Conservation (phyloP, 2,113 vertebrate species). For the Sorex araneus region DNA sequence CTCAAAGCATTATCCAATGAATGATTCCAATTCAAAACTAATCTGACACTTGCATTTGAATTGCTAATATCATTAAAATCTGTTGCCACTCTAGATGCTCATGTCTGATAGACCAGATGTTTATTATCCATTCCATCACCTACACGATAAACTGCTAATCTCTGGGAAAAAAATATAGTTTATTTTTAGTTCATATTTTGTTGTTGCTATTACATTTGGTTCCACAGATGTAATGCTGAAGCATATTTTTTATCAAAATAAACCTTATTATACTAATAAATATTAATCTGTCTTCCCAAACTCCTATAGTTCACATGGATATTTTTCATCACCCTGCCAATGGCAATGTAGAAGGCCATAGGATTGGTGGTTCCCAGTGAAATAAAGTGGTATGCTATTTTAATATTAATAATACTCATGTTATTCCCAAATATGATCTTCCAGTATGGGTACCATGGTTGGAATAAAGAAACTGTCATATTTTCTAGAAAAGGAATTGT, state of each 20-base stretch:
- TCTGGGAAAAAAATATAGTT: slow-evolving; percentile 27
- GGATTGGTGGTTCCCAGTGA: background rate
- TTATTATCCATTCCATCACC: slow-evolving; percentile 70
- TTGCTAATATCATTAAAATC: slow-evolving; percentile 82
- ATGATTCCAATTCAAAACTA: slow-evolving; percentile 78
- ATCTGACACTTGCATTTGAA: slow-evolving; percentile 83
- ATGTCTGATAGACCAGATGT: slow-evolving; percentile 78
- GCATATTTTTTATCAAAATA: slow-evolving; percentile 48
- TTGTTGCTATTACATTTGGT: background rate
- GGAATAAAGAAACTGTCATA: background rate
- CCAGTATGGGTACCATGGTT: background rate
- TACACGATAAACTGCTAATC: slow-evolving; percentile 66
- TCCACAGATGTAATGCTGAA: slow-evolving; percentile 50
- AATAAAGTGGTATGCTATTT: background rate
- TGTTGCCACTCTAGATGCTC: slow-evolving; percentile 50
- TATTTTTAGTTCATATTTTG: background rate
- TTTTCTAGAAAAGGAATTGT: background rate
- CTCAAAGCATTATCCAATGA: slow-evolving; percentile 69
- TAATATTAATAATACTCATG: background rate
- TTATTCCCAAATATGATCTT: background rate
- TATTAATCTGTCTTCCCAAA: slow-evolving; percentile 11
- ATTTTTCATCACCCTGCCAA: slow-evolving; percentile 19
- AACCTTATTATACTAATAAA: slow-evolving; percentile 14
- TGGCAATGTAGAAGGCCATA: background rate
- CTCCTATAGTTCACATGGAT: background rate